Evolutionary conservation across 2,888 invertebrate genomes (phyloP).

Genomic region (Megalurothrips usitatus): DNA sequence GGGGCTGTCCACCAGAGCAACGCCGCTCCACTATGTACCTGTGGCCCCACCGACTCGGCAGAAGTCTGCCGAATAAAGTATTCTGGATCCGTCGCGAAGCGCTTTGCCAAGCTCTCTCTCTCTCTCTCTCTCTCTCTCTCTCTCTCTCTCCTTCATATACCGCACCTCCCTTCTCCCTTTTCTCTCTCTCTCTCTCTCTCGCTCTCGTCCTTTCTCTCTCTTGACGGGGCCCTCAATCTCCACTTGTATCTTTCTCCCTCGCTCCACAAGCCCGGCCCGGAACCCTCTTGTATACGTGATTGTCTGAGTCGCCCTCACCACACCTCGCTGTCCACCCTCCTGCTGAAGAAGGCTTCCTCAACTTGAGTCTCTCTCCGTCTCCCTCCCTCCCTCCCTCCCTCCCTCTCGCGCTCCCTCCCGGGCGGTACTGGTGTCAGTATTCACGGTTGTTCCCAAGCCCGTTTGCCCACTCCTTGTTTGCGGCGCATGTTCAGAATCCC

Average conservation of each 20-base stretch:
- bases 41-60: neutral
- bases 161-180: neutral
- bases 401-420: neutral
- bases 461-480: constrained; percentile 13
- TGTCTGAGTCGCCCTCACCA: neutral
- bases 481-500: constrained; percentile 19
- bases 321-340: neutral
- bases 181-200: neutral
- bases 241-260: neutral
- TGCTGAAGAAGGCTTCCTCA: neutral
- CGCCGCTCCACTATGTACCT: neutral
- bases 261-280: neutral
- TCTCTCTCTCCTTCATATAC: neutral
- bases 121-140: constrained; percentile 1
- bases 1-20: no score
- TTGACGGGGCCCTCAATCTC: neutral
- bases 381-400: neutral
- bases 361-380: neutral
- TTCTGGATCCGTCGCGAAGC: constrained; percentile 1
- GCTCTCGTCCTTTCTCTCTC: neutral
- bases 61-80: neutral
- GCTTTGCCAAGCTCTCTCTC: constrained; percentile 3
- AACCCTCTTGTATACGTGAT: neutral
- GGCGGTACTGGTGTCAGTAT: constrained; percentile 13
- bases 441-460: constrained; percentile 21